Conservation (phyloP, 2,113 vertebrate genomes). For the Smithornis capensis region DNA sequence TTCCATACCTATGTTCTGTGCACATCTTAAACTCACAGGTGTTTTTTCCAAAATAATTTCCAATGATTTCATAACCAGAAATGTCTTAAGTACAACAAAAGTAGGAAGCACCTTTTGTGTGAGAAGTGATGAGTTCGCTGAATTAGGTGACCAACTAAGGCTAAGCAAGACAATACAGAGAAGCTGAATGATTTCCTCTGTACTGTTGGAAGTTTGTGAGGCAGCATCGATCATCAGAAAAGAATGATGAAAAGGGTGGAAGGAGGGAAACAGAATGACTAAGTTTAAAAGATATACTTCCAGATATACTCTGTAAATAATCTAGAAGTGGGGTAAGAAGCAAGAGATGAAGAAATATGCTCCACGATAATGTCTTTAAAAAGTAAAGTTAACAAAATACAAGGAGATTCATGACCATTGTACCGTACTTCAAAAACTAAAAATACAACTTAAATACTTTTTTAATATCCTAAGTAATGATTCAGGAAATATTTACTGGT, state of each 20-base stretch:
- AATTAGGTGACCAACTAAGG: not conserved
- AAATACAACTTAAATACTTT: not conserved
- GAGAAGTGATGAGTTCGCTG: not conserved
- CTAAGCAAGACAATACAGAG: constrained; percentile 42
- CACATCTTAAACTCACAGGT: not conserved
- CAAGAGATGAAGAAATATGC: not conserved
- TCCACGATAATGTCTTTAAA: not conserved
- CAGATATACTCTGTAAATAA: not conserved
- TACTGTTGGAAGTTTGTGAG: not conserved
- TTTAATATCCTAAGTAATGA: not conserved
- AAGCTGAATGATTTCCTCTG: constrained; percentile 23
- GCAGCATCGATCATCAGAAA: not conserved
- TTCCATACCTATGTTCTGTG: not conserved
- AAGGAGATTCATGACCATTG: not conserved
- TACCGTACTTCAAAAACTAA: not conserved
- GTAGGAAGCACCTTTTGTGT: constrained; percentile 40
- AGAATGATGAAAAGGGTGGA: not conserved
- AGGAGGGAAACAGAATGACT: not conserved
- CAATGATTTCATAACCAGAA: not conserved
- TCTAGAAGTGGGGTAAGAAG: not conserved
- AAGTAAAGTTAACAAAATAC: not conserved
- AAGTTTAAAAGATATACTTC: not conserved
- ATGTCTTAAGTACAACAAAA: constrained; percentile 48
- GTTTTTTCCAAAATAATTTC: not conserved
- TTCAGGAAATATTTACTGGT: not conserved